Percentiles rank a stretch among this genome's conserved stretches.
Evolutionary conservation across 2,797 vertebrate genomes (phyloP).

Genomic region (Etheostoma perlongum): DNA sequence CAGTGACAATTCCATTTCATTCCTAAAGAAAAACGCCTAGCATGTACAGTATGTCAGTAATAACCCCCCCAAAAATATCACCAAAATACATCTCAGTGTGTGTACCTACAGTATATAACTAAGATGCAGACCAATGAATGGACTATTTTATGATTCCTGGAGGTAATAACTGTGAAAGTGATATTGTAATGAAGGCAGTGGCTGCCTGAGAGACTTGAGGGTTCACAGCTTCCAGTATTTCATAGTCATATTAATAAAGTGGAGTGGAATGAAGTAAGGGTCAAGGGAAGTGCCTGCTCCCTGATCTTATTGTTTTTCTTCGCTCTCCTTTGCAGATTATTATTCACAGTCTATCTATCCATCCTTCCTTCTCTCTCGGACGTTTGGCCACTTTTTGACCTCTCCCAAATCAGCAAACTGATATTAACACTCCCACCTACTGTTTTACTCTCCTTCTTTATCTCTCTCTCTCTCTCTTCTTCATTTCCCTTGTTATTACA

Average conservation of each 20-base stretch:
- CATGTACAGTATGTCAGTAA: slow-evolving; percentile 34
- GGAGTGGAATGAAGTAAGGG: slow-evolving; percentile 40
- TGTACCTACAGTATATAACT: slow-evolving; percentile 11
- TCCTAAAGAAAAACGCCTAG: slow-evolving; percentile 29
- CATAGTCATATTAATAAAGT: slow-evolving; percentile 58
- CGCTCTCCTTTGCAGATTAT: slow-evolving; percentile 33
- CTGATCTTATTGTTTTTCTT: slow-evolving; percentile 22
- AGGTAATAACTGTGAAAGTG: slow-evolving; percentile 59
- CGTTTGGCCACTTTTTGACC: slow-evolving; percentile 26
- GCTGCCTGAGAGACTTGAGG: slow-evolving; percentile 23
- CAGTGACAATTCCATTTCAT: slow-evolving; percentile 22
- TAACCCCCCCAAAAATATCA: slow-evolving; percentile 48
- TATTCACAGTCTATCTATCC: slow-evolving; percentile 35
- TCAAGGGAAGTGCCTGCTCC: slow-evolving; percentile 14
- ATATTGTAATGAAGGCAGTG: slow-evolving; percentile 59
- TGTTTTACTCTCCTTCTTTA: neutral
- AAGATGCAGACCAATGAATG: slow-evolving; percentile 29
- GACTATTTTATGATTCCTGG: slow-evolving; percentile 47
- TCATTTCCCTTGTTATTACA: slow-evolving; percentile 29
- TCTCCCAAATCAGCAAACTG: slow-evolving; percentile 38
- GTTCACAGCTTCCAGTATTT: slow-evolving; percentile 49
- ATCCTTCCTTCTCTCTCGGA: slow-evolving; percentile 25
- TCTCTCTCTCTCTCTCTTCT: neutral
- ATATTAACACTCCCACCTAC: neutral
- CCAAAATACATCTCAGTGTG: slow-evolving; percentile 21